Percentiles rank a stretch among this genome's conserved stretches.
These are phyloP conservation scores for Drosophila nebulosa DNA, from an alignment of 1,140 invertebrate genomes.

Conservation along the genomic window DNA sequence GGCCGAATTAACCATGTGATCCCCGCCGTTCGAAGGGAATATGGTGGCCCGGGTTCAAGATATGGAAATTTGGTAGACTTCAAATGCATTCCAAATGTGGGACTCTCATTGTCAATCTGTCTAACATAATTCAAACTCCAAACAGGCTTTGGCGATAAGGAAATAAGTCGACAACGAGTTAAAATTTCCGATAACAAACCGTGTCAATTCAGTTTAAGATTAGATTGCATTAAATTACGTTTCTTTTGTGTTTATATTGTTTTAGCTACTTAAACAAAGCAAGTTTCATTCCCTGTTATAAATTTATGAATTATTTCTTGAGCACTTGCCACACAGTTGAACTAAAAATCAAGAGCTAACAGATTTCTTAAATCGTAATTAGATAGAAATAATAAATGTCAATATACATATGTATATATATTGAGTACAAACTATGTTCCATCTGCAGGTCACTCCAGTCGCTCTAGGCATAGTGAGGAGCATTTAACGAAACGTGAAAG, in stretches of 20 bases:
- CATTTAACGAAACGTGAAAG: slow-evolving; percentile 31
- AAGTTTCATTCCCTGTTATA: neutral
- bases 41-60: no score
- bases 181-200: neutral
- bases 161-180: neutral
- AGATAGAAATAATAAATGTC: no score
- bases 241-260: neutral
- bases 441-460: slow-evolving; percentile 73
- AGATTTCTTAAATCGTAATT: neutral
- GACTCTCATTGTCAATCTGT: no score
- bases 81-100: no score
- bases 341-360: slow-evolving; percentile 15
- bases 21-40: no score
- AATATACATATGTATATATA: neutral
- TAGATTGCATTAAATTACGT: neutral
- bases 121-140: no score
- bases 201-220: neutral
- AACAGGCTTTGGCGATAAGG: no score
- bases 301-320: neutral
- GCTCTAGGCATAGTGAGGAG: slow-evolving; percentile 68
- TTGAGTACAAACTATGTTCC: neutral
- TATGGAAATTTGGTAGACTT: no score
- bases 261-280: neutral
- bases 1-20: no score
- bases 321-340: slow-evolving; percentile 3